phyloP scores from a whole-genome alignment of 2,113 vertebrate genomes.

The Prunella fulvescens region DNA sequence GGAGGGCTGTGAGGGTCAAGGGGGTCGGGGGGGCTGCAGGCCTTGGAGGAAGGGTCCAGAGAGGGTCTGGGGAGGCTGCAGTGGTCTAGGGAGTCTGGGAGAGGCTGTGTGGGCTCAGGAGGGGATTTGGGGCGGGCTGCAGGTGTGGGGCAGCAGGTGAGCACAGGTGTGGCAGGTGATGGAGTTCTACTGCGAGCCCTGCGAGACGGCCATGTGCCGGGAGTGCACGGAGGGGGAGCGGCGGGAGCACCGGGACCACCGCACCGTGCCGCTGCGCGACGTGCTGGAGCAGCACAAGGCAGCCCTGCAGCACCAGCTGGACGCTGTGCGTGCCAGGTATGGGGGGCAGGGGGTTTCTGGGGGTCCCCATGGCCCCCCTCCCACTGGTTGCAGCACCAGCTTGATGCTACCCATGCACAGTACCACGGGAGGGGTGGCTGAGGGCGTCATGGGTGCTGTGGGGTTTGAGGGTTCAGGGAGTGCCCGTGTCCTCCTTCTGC shows the following conservation, averaged over 20 bases:
- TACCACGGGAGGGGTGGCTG: neutral
- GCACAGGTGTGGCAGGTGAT: constrained; percentile 77
- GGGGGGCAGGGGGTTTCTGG: rapidly evolving
- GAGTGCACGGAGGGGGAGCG: constrained; percentile 92
- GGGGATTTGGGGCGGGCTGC: neutral
- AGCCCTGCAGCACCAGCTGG: constrained; percentile 87
- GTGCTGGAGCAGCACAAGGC: constrained; percentile 95
- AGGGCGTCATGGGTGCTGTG: neutral
- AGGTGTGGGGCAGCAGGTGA: neutral
- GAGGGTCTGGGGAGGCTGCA: neutral
- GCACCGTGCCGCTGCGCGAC: constrained; percentile 86
- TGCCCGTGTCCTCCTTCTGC: neutral
- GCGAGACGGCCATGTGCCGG: constrained; percentile 93
- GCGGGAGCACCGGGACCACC: constrained; percentile 79
- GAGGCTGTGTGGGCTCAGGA: constrained; percentile 31
- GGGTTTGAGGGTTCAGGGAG: neutral
- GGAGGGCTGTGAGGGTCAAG: neutral
- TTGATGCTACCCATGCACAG: neutral
- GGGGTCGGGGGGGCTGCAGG: neutral
- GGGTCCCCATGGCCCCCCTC: rapidly evolving
- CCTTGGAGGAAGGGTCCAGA: neutral
- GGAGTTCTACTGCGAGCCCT: constrained; percentile 98
- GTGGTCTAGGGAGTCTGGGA: neutral
- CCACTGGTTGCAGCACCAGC: neutral
- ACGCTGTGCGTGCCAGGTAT: constrained; percentile 86